Conservation (phyloP, 2,888 invertebrate genomes). For the Lypha dubia region DNA sequence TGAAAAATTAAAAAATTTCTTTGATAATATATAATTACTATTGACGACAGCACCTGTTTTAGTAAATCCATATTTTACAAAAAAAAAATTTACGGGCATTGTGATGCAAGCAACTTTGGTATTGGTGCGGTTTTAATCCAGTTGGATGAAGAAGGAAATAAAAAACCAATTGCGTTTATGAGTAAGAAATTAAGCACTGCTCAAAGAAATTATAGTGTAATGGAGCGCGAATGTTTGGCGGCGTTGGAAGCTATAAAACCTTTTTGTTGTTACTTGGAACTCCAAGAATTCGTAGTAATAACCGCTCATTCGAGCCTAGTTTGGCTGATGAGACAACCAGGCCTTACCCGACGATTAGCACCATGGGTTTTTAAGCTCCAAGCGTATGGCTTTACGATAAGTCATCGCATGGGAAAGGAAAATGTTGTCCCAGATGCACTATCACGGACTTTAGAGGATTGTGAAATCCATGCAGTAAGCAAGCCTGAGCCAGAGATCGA, state of each 20-base stretch:
- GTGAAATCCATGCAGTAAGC: too few species aligned
- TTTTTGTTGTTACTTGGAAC: slow-evolving; percentile 3
- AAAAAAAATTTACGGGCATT: neutral
- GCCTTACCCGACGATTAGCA: slow-evolving; percentile 27
- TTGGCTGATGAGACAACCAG: neutral
- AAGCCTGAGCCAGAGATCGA: too few species aligned
- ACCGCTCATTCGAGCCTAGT: slow-evolving; percentile 60
- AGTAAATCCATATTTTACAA: too few species aligned
- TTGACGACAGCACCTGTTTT: too few species aligned
- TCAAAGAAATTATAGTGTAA: neutral
- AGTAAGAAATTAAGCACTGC: neutral
- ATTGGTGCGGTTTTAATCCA: too few species aligned
- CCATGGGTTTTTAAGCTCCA: slow-evolving; percentile 53
- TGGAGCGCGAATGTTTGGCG: neutral
- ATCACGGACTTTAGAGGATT: too few species aligned
- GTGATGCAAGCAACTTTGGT: slow-evolving; percentile 64
- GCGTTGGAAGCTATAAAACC: neutral
- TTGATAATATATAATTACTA: too few species aligned
- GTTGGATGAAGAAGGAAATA: neutral
- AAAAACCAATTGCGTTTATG: neutral
- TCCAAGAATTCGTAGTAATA: slow-evolving; percentile 33
- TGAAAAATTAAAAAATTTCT: too few species aligned
- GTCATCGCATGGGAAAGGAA: too few species aligned
- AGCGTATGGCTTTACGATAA: too few species aligned
- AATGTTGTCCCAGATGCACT: too few species aligned